Evolutionary conservation across 1,140 invertebrate genomes (phyloP), one percentile per base, ranked within the genome.

Genomic region (Linepithema humile): DNA sequence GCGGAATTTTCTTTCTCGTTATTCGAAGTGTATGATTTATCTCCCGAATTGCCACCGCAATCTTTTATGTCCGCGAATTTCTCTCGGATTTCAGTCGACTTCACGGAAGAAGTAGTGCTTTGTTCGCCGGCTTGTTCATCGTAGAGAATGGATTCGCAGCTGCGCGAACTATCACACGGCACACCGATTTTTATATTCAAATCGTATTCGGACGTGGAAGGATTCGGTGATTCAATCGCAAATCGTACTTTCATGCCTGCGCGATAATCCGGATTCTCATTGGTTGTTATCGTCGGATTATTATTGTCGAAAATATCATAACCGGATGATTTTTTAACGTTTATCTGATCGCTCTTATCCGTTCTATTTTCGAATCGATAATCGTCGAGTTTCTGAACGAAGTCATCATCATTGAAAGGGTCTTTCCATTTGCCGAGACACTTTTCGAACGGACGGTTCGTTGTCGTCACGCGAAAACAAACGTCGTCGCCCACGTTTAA

Each of bases 401-500:
- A 62, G 10, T 35, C 53, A 26, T 9, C 73, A 23, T 77, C 57
- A 0, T 90, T 72, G 26, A 84, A 89, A 0, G 84, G 65, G 4
- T 57, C 62, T 3, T 72, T 87, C 92, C 90, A 93, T 20, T 64
- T 72, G 4, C 75, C 89, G 3, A 93, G 59, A 55, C 89, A 93
- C 67, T 91, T 93, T 45, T 93, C 92, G 43, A 94, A 94, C 0
- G 93, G 93, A 0, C 92, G 64, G 53, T 91, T 92, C 0, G 93
- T 94, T 0, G 93, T 94, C 1, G 93, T 94, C 0, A 94, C 90
- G 3, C 92, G 89, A 74, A 94, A 94, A 35, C 90, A 91, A 12
- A 92, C 84, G n/a, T 85, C 50, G 6, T 86, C 70, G 0, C 82
- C 74, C 29, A 85, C 87, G 7, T 74, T 53, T 45, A 84, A 35